Conservation (phyloP, 2,888 invertebrate species). For the Hermaeophaga mercurialis region DNA sequence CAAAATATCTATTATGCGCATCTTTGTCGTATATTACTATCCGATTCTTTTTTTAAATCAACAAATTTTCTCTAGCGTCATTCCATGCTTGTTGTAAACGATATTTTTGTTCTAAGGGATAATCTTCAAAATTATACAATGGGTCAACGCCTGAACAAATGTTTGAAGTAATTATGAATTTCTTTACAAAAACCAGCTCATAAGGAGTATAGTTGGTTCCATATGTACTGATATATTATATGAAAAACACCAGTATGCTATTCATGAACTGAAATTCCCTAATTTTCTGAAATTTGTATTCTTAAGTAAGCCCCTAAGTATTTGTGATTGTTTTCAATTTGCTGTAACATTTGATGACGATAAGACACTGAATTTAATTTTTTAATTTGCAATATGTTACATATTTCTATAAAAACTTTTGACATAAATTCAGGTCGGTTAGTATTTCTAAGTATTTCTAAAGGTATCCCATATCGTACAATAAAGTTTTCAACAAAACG, state of each 20-base stretch:
- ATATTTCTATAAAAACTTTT: constrained; percentile 18
- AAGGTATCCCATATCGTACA: background rate
- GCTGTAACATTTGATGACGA: constrained; percentile 26
- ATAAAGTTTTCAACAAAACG: background rate
- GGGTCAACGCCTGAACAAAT: too few relatives aligned
- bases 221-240: constrained; percentile 37
- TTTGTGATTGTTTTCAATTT: constrained; percentile 33
- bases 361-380: constrained; percentile 23
- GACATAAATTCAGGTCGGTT: background rate
- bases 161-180: constrained; percentile 1
- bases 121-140: constrained; percentile 33
- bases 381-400: constrained; percentile 30
- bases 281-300: constrained; percentile 17
- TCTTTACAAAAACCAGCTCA: constrained; percentile 35
- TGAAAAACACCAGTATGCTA: constrained; percentile 38
- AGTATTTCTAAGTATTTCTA: background rate
- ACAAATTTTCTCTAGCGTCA: background rate
- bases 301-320: constrained; percentile 21
- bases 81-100: constrained; percentile 34
- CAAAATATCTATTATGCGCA: too few relatives aligned
- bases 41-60: too few relatives aligned
- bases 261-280: constrained; percentile 32
- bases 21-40: too few relatives aligned
- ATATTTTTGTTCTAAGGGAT: constrained; percentile 36
- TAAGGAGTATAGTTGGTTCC: constrained; percentile 36